phyloP scores from a whole-genome alignment of 2,888 invertebrate genomes.

The Andrena haemorrhoa region DNA sequence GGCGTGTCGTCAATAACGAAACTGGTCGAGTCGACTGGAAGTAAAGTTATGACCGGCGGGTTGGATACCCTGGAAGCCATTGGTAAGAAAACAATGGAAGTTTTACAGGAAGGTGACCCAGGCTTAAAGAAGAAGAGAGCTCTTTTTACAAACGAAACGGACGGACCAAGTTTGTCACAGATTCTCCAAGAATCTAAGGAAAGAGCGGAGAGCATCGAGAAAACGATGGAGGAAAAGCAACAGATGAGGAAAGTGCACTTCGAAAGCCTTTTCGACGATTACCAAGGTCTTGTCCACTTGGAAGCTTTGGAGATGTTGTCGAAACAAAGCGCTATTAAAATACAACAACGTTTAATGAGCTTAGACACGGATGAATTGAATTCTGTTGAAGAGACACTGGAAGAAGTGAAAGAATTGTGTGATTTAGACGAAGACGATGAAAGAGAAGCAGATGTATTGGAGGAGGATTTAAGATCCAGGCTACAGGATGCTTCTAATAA shows the following conservation, averaged over 20 bases:
- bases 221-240: slow-evolving; percentile 84
- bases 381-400: slow-evolving; percentile 91
- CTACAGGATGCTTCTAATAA: slow-evolving; percentile 88
- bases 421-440: slow-evolving; percentile 90
- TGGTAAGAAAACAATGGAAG: slow-evolving; percentile 97
- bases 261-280: slow-evolving; percentile 94
- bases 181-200: slow-evolving; percentile 90
- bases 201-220: slow-evolving; percentile 88
- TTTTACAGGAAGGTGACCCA: slow-evolving; percentile 96
- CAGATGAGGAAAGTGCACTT: slow-evolving; percentile 88
- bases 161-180: slow-evolving; percentile 89
- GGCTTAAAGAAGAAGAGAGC: slow-evolving; percentile 92
- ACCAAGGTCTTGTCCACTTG: slow-evolving; percentile 94
- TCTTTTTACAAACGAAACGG: slow-evolving; percentile 87
- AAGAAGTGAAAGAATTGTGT: slow-evolving; percentile 92
- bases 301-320: slow-evolving; percentile 97
- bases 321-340: slow-evolving; percentile 91
- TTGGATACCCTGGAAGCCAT: slow-evolving; percentile 96
- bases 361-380: slow-evolving; percentile 87
- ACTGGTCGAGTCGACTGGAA: slow-evolving; percentile 90
- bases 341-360: slow-evolving; percentile 88
- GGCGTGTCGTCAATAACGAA: slow-evolving; percentile 88
- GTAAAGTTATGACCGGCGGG: slow-evolving; percentile 92
- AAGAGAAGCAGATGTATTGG: slow-evolving; percentile 77
- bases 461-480: slow-evolving; percentile 86